Evolutionary conservation across 2,797 vertebrate genomes (phyloP).

Genomic region (Lagocephalus sceleratus): DNA sequence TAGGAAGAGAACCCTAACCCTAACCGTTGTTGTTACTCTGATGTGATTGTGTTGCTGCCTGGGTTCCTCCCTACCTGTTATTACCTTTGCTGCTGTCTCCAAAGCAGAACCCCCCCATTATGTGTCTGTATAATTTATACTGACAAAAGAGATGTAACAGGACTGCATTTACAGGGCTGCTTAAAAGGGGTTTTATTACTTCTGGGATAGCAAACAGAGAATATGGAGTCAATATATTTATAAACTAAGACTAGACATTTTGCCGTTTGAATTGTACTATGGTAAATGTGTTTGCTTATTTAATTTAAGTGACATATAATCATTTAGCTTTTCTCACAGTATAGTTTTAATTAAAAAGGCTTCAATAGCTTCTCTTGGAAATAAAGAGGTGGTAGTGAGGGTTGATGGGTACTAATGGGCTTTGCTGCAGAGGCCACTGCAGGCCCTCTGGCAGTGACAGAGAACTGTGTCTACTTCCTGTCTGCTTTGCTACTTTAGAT

Average conservation of each 20-base stretch:
- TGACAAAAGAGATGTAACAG: no score
- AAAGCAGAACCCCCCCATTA: not conserved
- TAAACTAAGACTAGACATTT: no score
- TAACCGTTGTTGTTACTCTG: no score
- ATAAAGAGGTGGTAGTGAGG: conserved; percentile 14
- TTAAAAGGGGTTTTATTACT: not conserved
- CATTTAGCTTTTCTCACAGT: conserved; percentile 11
- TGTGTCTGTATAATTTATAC: no score
- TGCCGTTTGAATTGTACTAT: no score
- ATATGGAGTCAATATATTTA: no score
- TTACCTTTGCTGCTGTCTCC: no score
- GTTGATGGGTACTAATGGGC: conserved; percentile 38
- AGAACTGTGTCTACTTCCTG: conserved; percentile 48
- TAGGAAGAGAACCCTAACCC: no score
- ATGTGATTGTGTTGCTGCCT: no score
- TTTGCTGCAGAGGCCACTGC: conserved; percentile 11
- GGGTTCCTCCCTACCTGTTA: no score
- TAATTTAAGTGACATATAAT: not conserved
- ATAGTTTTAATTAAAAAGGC: not conserved
- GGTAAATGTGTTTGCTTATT: not conserved
- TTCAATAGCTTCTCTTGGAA: conserved; percentile 1
- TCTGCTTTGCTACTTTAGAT: conserved; percentile 35
- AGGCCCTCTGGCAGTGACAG: conserved; percentile 31
- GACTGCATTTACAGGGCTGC: no score
- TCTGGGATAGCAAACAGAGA: not conserved